These are phyloP conservation scores for Autographa gamma DNA, from an alignment of 2,888 invertebrate genomes.

Conservation along the genomic window DNA sequence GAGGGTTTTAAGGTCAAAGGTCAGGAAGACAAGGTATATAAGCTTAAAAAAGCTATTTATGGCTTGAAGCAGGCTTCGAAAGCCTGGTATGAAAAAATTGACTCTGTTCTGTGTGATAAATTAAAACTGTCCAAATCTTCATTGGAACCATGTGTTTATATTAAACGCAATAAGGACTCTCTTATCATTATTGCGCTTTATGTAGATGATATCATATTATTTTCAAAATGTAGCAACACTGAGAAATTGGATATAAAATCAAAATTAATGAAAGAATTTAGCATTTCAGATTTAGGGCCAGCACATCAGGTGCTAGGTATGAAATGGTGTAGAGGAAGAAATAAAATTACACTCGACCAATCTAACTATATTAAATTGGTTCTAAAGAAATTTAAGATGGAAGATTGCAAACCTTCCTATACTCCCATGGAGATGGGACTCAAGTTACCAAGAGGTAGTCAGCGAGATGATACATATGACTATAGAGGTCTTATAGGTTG, in stretches of 20 bases:
- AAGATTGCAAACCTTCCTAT: background rate
- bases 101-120: background rate
- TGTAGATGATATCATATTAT: no score
- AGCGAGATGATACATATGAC: background rate
- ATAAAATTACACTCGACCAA: slow-evolving; percentile 7
- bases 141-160: slow-evolving; percentile 8
- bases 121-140: background rate
- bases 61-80: background rate
- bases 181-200: no score
- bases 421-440: slow-evolving; percentile 1
- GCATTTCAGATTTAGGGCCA: slow-evolving; percentile 26
- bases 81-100: background rate
- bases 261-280: no score
- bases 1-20: background rate
- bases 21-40: background rate
- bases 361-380: background rate
- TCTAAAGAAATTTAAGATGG: slow-evolving; percentile 7
- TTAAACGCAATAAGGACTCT: background rate
- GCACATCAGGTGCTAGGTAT: slow-evolving; percentile 5
- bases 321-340: background rate
- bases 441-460: background rate
- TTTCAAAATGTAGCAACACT: no score
- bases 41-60: background rate
- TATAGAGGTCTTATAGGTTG: slow-evolving; percentile 25
- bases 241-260: no score